A percentile compares a stretch with the other conserved stretches of the same genome.
Evolutionary conservation across 2,888 invertebrate species (phyloP).

Genomic region (Liodrosophila aerea): DNA sequence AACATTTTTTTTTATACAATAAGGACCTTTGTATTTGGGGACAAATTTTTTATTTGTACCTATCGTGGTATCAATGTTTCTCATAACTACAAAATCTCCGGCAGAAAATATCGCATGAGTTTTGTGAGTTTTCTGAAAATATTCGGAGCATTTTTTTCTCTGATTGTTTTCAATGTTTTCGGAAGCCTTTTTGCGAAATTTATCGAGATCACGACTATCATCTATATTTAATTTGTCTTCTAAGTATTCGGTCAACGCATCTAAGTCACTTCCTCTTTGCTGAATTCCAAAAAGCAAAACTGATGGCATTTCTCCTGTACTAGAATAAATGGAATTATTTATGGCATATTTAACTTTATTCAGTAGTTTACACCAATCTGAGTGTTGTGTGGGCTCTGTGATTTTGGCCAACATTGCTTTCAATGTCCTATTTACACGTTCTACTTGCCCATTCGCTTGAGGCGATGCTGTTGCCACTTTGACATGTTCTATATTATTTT

Average conservation of each 20-base stretch:
- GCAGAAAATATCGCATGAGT: not conserved
- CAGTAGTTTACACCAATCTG: conserved; percentile 1
- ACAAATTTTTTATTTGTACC: conserved; percentile 5
- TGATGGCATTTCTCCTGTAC: conserved; percentile 3
- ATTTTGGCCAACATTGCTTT: conserved; percentile 8
- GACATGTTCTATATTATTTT: no score
- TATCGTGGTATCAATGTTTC: no score
- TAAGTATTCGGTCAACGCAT: conserved; percentile 4
- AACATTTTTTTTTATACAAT: not conserved
- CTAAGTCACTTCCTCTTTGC: not conserved
- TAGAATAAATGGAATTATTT: conserved; percentile 3
- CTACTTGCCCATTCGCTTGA: not conserved
- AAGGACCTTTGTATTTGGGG: conserved; percentile 2
- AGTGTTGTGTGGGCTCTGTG: not conserved
- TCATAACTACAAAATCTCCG: not conserved
- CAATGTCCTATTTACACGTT: conserved; percentile 1
- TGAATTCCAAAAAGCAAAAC: not conserved
- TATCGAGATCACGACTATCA: not conserved
- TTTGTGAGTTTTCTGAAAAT: no score
- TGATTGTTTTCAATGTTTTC: not conserved
- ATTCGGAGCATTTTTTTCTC: not conserved
- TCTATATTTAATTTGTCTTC: no score
- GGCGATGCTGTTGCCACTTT: no score
- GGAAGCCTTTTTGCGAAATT: not conserved
- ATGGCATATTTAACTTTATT: conserved; percentile 2